Evolutionary conservation across 1,140 invertebrate genomes (phyloP).

Genomic region (Neodiprion fabricii): DNA sequence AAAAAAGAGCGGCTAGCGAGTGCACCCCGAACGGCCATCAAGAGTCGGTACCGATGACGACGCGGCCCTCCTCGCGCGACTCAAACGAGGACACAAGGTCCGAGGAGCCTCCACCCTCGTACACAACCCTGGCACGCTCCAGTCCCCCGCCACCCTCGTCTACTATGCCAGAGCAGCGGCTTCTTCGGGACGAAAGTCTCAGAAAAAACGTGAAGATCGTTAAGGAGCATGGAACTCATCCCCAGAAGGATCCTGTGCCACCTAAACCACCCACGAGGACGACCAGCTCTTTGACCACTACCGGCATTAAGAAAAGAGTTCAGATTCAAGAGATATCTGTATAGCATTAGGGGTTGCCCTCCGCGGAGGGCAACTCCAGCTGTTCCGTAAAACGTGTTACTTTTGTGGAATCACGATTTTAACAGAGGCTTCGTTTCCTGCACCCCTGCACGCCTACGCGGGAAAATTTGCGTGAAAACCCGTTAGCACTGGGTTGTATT

Average conservation of each 20-base stretch:
- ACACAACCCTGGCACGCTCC: conserved; percentile 55
- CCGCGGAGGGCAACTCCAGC: conserved; percentile 49
- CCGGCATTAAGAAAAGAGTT: conserved; percentile 69
- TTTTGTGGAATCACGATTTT: conserved; percentile 54
- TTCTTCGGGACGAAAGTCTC: conserved; percentile 24
- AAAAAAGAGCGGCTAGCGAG: conserved; percentile 51
- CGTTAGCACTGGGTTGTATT: too few species aligned
- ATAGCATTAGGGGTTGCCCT: conserved; percentile 66
- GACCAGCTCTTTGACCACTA: conserved; percentile 55
- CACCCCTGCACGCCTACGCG: too few species aligned
- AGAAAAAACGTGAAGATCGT: conserved; percentile 29
- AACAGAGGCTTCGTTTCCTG: conserved; percentile 11
- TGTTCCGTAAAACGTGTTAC: conserved; percentile 51
- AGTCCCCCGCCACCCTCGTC: conserved; percentile 45
- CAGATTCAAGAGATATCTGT: conserved; percentile 73
- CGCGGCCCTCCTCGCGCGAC: conserved; percentile 43
- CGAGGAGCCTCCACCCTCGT: conserved; percentile 59
- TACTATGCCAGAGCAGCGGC: not conserved
- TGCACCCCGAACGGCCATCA: conserved; percentile 44
- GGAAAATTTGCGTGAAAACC: too few species aligned
- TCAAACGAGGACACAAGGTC: conserved; percentile 39
- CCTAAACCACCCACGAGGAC: conserved; percentile 59
- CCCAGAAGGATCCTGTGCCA: conserved; percentile 47
- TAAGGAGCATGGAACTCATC: conserved; percentile 38
- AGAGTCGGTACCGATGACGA: conserved; percentile 56